Evolutionary conservation across 2,888 invertebrate genomes (phyloP).

Genomic region (Thecocarcelia acutangulata): DNA sequence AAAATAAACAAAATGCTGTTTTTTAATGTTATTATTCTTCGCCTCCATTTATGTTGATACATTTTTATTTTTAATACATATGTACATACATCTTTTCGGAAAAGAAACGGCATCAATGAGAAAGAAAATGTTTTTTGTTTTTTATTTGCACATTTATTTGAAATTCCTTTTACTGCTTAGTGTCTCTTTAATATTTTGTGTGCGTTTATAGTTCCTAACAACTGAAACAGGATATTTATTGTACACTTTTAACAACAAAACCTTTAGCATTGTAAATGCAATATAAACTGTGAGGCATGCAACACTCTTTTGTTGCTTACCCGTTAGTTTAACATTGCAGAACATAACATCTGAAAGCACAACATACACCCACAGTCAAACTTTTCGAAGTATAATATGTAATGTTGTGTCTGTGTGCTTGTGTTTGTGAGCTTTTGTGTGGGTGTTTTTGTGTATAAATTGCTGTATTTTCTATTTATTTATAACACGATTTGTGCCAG

Average conservation of each 20-base stretch:
- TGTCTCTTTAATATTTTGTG: conserved; percentile 57
- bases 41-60: no score
- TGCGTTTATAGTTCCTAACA: conserved; percentile 43
- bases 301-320: conserved; percentile 35
- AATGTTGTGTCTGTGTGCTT: conserved; percentile 5
- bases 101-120: neutral
- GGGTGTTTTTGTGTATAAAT: neutral
- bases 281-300: conserved; percentile 42
- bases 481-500: conserved; percentile 18
- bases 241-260: conserved; percentile 32
- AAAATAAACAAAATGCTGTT: no score
- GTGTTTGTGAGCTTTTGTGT: no score
- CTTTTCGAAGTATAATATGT: no score
- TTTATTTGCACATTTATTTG: conserved; percentile 32
- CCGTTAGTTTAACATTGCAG: conserved; percentile 29
- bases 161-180: conserved; percentile 18
- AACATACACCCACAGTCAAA: neutral
- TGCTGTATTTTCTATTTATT: conserved; percentile 33
- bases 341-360: neutral
- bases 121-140: neutral
- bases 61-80: neutral
- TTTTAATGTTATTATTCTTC: no score
- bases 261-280: conserved; percentile 41
- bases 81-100: no score
- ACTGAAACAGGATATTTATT: conserved; percentile 61